phyloP scores from a whole-genome alignment of 2,113 vertebrate species.

The Crotalus tigris region DNA sequence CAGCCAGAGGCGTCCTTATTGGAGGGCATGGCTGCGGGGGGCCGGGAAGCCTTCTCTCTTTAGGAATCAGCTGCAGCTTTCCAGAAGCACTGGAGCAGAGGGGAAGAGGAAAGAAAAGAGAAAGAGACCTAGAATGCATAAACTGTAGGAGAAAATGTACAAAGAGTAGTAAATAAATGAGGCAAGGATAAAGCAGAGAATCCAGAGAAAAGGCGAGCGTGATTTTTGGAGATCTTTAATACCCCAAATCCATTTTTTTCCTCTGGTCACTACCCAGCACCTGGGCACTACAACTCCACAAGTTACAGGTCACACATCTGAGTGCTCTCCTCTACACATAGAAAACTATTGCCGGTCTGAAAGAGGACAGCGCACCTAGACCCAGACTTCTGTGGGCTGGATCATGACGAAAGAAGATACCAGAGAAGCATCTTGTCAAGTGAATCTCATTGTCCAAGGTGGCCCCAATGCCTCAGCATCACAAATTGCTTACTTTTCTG shows the following conservation, averaged over 20 bases:
- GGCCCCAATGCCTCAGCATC: background rate
- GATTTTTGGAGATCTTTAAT: background rate
- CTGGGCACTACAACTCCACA: background rate
- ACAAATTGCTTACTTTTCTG: background rate
- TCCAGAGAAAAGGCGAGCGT: background rate
- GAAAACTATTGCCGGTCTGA: background rate
- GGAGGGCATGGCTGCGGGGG: slow-evolving; percentile 51
- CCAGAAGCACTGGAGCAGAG: slow-evolving; percentile 49
- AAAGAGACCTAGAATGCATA: background rate
- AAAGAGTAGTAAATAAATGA: background rate
- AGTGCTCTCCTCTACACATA: no score
- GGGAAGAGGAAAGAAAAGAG: background rate
- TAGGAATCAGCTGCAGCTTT: background rate
- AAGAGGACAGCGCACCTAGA: no score
- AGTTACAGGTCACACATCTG: background rate
- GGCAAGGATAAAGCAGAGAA: background rate
- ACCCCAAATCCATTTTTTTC: background rate
- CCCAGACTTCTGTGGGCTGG: no score
- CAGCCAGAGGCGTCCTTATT: slow-evolving; percentile 60
- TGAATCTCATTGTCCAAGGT: background rate
- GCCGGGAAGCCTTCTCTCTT: background rate
- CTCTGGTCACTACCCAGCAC: no score
- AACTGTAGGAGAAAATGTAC: background rate
- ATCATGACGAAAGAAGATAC: background rate
- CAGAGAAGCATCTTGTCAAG: background rate